Percentiles rank a stretch among this genome's conserved stretches.
Conservation (phyloP, 2,797 vertebrate genomes). For the Lates japonicus region DNA sequence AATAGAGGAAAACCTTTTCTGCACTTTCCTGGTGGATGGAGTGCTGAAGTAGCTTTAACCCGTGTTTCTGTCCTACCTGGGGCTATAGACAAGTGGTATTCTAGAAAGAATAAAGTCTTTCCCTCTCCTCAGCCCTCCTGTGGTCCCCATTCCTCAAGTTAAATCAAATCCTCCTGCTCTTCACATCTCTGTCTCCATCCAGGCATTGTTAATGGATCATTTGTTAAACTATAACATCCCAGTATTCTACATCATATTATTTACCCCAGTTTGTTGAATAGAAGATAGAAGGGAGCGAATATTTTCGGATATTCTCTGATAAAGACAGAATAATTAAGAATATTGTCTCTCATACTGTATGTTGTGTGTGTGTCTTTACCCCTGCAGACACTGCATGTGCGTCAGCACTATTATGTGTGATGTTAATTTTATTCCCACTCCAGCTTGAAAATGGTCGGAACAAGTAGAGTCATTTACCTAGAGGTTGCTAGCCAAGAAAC, state of each 20-base stretch:
- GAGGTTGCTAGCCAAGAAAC: constrained; percentile 79
- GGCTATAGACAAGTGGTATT: constrained; percentile 79
- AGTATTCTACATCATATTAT: constrained; percentile 53
- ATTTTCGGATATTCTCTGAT: constrained; percentile 34
- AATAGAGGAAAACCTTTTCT: constrained; percentile 78
- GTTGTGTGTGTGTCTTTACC: constrained; percentile 20
- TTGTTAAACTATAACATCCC: constrained; percentile 57
- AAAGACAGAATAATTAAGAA: constrained; percentile 21
- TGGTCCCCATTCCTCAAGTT: constrained; percentile 59
- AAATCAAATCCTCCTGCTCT: constrained; percentile 56
- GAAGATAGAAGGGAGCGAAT: constrained; percentile 43
- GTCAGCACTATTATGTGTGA: constrained; percentile 54
- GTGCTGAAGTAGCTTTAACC: constrained; percentile 77
- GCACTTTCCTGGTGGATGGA: constrained; percentile 80
- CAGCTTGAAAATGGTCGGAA: constrained; percentile 63
- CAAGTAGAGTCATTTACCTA: constrained; percentile 79
- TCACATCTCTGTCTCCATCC: constrained; percentile 54
- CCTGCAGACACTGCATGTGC: constrained; percentile 27
- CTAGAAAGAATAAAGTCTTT: constrained; percentile 80
- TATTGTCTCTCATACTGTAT: constrained; percentile 14
- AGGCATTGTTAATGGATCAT: constrained; percentile 59
- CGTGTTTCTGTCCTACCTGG: constrained; percentile 74
- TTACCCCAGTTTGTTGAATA: constrained; percentile 46
- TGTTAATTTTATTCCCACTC: constrained; percentile 74
- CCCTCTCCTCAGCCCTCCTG: constrained; percentile 37